These are phyloP conservation scores for Cybosia mesomella DNA, from an alignment of 2,888 invertebrate genomes.

Conservation along the genomic window DNA sequence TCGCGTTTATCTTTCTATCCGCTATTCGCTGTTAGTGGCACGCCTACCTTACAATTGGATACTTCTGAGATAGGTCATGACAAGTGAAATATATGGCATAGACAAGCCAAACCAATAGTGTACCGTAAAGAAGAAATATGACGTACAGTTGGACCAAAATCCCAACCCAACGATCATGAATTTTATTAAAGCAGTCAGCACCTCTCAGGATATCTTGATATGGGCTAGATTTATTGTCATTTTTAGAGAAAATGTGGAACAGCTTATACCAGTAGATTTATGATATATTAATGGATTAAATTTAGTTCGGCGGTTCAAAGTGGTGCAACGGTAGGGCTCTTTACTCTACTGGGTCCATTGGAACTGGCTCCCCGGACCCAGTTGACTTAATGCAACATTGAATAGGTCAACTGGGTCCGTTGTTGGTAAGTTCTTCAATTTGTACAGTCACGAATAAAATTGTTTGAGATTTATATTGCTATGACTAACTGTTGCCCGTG, in stretches of 20 bases:
- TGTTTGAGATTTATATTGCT: too few species aligned
- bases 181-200: conserved; percentile 52
- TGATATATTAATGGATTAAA: background rate
- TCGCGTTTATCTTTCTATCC: background rate
- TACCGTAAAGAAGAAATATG: conserved; percentile 23
- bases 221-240: conserved; percentile 39
- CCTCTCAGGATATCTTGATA: conserved; percentile 34
- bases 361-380: too few species aligned
- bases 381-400: too few species aligned
- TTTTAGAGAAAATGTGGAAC: background rate
- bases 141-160: background rate
- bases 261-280: background rate
- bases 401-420: too few species aligned
- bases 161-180: conserved; percentile 42
- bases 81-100: conserved; percentile 3
- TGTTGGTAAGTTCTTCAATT: too few species aligned
- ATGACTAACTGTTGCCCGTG: too few species aligned
- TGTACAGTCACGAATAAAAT: too few species aligned
- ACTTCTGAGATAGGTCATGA: conserved; percentile 8
- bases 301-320: background rate
- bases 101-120: background rate
- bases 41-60: background rate
- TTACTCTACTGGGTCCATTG: too few species aligned
- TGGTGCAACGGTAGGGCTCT: background rate
- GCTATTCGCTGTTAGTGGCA: background rate